Evolutionary conservation across 1,140 invertebrate species (phyloP).

Genomic region (Cotesia typhae): DNA sequence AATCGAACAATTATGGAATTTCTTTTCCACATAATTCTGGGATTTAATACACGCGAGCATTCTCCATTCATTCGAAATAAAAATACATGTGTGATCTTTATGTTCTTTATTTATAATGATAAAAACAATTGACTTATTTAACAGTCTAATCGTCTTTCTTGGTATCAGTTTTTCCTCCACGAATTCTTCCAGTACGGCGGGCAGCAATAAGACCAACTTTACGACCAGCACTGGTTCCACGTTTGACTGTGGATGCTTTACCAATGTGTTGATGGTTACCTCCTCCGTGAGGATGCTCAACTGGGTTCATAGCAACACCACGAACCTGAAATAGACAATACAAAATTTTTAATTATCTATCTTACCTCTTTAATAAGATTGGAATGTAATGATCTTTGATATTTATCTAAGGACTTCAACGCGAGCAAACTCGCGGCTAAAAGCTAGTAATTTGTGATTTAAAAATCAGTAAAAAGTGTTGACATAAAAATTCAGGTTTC

Average conservation of each 20-base stretch:
- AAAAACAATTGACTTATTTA: constrained; percentile 40
- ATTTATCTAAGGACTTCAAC: too few relatives aligned
- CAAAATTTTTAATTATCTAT: too few relatives aligned
- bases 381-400: too few relatives aligned
- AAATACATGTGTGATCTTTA: constrained; percentile 32
- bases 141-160: constrained; percentile 79
- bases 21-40: too few relatives aligned
- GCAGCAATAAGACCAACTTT: constrained; percentile 99
- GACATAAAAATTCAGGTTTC: constrained; percentile 54
- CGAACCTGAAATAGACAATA: constrained; percentile 70
- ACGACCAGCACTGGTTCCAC: constrained; percentile 97
- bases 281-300: constrained; percentile 99
- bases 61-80: not conserved
- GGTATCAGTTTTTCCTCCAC: constrained; percentile 91
- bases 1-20: too few relatives aligned
- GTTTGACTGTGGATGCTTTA: constrained; percentile 98
- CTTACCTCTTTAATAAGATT: too few relatives aligned
- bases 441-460: constrained; percentile 3
- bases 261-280: constrained; percentile 99
- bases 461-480: constrained; percentile 51
- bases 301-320: constrained; percentile 95
- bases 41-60: too few relatives aligned
- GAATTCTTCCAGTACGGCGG: constrained; percentile 97
- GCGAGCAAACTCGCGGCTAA: too few relatives aligned
- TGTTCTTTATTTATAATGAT: constrained; percentile 53